Percentiles rank a stretch among this genome's conserved stretches.
These are phyloP conservation scores for Enteromius paludinosus DNA, from an alignment of 2,797 vertebrate species.

Conservation along the genomic window DNA sequence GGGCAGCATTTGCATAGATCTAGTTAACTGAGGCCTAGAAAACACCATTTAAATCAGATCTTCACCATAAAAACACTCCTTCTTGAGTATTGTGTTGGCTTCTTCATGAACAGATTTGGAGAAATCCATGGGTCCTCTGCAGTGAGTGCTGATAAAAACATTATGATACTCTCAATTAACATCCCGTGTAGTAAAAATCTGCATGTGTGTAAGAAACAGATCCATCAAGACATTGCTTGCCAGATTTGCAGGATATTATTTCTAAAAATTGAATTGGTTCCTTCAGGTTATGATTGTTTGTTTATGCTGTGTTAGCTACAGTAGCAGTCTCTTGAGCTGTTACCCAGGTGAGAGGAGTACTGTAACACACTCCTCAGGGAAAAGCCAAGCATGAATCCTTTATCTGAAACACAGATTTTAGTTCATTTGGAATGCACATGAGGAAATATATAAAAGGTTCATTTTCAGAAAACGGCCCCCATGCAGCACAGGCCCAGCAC, in stretches of 20 bases:
- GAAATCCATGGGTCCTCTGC: background rate
- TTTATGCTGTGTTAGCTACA: slow-evolving; percentile 8
- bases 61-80: background rate
- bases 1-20: background rate
- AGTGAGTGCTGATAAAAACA: background rate
- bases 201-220: too few species aligned
- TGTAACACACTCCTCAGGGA: background rate
- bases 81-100: background rate
- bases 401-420: background rate
- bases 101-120: background rate
- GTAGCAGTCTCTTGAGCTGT: background rate
- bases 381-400: background rate
- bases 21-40: background rate
- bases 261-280: background rate
- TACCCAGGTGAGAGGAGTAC: background rate
- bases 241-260: background rate
- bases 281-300: background rate
- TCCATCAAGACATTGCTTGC: too few species aligned
- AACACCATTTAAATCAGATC: background rate
- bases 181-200: background rate
- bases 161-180: background rate
- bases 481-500: background rate
- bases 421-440: background rate
- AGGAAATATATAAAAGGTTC: background rate
- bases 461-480: background rate